Conservation (phyloP, 1,140 invertebrate species). For the Cepaea nemoralis region DNA sequence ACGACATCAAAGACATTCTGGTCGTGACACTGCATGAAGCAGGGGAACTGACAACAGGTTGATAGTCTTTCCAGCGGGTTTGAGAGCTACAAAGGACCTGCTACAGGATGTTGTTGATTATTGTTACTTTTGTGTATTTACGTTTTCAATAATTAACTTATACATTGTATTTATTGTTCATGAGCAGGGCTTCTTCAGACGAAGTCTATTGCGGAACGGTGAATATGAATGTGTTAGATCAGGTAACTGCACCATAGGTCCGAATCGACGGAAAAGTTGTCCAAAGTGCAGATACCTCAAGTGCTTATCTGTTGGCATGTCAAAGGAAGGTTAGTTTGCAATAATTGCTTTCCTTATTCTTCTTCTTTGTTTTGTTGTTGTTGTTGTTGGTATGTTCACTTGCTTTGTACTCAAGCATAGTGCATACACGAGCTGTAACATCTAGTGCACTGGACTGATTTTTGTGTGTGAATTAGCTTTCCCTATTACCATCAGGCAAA, state of each 20-base stretch:
- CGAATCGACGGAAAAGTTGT: constrained; percentile 63
- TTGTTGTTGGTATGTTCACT: background rate
- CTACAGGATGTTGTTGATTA: background rate
- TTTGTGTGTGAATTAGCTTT: too few species aligned
- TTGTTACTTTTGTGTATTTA: background rate
- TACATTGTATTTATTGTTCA: constrained; percentile 32
- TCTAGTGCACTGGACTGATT: too few species aligned
- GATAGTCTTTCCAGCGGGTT: too few species aligned
- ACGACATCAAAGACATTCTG: too few species aligned
- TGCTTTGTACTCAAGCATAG: background rate
- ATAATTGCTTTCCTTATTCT: background rate
- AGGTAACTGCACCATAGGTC: constrained; percentile 59
- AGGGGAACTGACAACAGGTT: too few species aligned
- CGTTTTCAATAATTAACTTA: background rate
- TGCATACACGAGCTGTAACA: background rate
- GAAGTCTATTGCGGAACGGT: constrained; percentile 60
- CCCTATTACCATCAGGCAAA: too few species aligned
- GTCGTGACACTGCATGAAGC: too few species aligned
- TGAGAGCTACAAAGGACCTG: background rate
- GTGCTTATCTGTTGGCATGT: constrained; percentile 68
- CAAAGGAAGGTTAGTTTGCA: constrained; percentile 63
- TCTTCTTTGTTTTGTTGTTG: background rate
- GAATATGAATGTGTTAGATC: constrained; percentile 60
- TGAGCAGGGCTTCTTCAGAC: constrained; percentile 66
- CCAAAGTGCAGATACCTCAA: constrained; percentile 66